These are phyloP conservation scores for Peromyscus melanophrys DNA, from an alignment of 2,797 vertebrate genomes.

Conservation along the genomic window DNA sequence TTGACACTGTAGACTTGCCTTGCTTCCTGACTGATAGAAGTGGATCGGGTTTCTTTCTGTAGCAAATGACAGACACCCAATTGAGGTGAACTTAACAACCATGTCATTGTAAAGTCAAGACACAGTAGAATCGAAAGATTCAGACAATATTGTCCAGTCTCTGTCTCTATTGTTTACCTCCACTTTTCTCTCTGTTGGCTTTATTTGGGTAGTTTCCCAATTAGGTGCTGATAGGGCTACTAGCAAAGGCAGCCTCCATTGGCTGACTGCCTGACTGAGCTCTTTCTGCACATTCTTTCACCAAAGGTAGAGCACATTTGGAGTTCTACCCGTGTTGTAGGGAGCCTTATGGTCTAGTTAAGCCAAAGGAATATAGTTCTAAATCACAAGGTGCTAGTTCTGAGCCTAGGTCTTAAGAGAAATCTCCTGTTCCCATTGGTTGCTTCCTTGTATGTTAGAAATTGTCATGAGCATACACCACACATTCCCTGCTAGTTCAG, in stretches of 20 bases:
- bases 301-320: not conserved
- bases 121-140: not conserved
- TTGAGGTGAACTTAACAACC: constrained; percentile 37
- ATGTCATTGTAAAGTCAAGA: constrained; percentile 7
- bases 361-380: not conserved
- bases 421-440: not conserved
- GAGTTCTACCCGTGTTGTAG: not conserved
- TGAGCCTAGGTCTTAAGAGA: not conserved
- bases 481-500: not conserved
- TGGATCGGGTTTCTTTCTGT: constrained; percentile 33
- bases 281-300: not conserved
- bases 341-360: not conserved
- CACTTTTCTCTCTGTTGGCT: not conserved
- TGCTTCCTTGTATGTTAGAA: not conserved
- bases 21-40: not conserved
- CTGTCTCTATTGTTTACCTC: not conserved
- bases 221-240: not conserved
- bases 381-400: not conserved
- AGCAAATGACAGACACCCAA: constrained; percentile 53
- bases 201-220: not conserved
- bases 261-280: not conserved
- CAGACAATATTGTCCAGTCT: rapidly evolving
- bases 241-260: not conserved
- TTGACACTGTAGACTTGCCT: not conserved
- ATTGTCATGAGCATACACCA: not conserved